Evolutionary conservation across 2,888 invertebrate genomes (phyloP).

Genomic region (Octonoba sinensis): DNA sequence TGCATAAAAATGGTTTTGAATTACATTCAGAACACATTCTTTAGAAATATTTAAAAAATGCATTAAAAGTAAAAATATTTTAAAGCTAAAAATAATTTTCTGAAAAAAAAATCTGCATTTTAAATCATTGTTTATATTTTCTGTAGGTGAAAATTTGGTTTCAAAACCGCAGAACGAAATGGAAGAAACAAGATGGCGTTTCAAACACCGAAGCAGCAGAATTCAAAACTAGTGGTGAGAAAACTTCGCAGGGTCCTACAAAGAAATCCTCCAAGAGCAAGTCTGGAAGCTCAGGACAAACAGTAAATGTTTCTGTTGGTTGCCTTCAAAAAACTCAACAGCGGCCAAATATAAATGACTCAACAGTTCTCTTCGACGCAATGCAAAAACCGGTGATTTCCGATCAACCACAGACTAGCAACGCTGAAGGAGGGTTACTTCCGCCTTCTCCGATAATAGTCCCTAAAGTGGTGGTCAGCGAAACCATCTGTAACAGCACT

Average conservation of each 20-base stretch:
- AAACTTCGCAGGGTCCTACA: slow-evolving; percentile 17
- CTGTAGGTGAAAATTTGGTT: slow-evolving; percentile 91
- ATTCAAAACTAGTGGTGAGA: slow-evolving; percentile 68
- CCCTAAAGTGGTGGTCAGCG: slow-evolving; percentile 15
- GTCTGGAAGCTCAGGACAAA: slow-evolving; percentile 2
- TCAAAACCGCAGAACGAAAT: slow-evolving; percentile 85
- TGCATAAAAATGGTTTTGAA: too few species aligned
- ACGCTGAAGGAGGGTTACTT: slow-evolving; percentile 9
- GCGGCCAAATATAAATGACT: slow-evolving; percentile 36
- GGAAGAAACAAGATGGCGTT: slow-evolving; percentile 94
- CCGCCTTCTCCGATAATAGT: slow-evolving; percentile 21
- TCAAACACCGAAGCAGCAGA: slow-evolving; percentile 89
- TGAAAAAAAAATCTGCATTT: too few species aligned
- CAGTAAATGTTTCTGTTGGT: slow-evolving; percentile 1
- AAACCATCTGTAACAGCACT: slow-evolving; percentile 34
- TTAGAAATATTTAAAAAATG: too few species aligned
- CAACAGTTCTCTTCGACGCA: background rate
- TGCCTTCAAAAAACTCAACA: slow-evolving; percentile 28
- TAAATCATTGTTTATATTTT: background rate
- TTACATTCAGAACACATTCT: too few species aligned
- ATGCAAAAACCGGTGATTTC: slow-evolving; percentile 10
- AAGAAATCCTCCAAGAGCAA: slow-evolving; percentile 45
- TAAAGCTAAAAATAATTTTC: too few species aligned
- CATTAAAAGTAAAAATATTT: too few species aligned
- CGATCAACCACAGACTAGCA: slow-evolving; percentile 22